Evolutionary conservation across 2,888 invertebrate genomes (phyloP).

Genomic region (Cephus pulcher): DNA sequence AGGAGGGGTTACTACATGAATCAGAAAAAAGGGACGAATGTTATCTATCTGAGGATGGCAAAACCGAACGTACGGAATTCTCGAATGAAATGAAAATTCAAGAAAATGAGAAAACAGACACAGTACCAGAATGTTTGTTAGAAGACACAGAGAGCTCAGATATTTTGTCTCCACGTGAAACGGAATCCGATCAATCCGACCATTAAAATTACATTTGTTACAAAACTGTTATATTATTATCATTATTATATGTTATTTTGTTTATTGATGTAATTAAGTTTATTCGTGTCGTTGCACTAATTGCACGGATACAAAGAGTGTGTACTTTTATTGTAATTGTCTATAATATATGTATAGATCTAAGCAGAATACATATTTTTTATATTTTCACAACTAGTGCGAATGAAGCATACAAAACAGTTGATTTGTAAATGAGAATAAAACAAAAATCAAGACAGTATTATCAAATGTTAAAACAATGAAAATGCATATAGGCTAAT

Average conservation of each 20-base stretch:
- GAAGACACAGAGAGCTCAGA: conserved; percentile 29
- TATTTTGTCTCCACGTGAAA: conserved; percentile 26
- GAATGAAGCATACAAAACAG: background rate
- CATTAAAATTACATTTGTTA: background rate
- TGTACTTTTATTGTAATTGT: background rate
- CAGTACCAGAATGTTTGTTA: conserved; percentile 21
- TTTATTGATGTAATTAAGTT: no score
- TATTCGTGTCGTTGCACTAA: background rate
- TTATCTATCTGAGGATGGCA: conserved; percentile 11
- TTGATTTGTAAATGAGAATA: background rate
- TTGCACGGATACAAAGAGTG: background rate
- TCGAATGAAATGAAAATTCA: conserved; percentile 3
- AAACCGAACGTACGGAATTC: background rate
- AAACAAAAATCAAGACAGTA: background rate
- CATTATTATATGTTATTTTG: background rate
- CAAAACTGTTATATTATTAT: background rate
- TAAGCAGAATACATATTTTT: background rate
- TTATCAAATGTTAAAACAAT: background rate
- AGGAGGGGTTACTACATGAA: conserved; percentile 12
- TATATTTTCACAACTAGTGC: background rate
- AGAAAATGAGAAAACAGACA: background rate
- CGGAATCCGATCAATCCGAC: conserved; percentile 24
- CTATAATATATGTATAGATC: background rate
- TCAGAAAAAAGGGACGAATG: conserved; percentile 12
- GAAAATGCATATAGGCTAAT: background rate